Evolutionary conservation across 92 coral and sea anemone genomes (phyloP), one percentile per base, ranked within the genome.

Genomic region (Heteractis magnifica): DNA sequence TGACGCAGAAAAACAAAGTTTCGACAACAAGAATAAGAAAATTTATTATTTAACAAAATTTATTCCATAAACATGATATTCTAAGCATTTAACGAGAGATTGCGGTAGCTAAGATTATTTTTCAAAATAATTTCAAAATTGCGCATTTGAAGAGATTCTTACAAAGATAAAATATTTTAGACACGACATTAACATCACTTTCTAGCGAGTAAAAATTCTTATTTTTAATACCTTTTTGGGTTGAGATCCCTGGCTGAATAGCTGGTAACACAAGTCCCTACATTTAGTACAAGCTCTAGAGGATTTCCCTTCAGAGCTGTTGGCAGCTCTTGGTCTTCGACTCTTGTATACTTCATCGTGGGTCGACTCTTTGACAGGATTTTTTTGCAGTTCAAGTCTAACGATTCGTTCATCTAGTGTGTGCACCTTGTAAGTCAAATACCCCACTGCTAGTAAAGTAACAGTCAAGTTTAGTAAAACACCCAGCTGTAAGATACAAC

Each of bases 391-490:
- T 26, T 90, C 89, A 49, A 80, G 71, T 50, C 83, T 71, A 18
- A 71, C 77, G 9, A 90, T 81, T 59, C 85, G 81, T 50, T 78
- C 87, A 8, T 90, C 94, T 11, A 90, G 60, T 4, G 56, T 76
- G 78, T 81, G 87, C 9, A 85, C 91, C 78, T 85, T 90, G 21
- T 84, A 84, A 6, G 89, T 82, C 62, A 87, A 76, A 62, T 76
- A 87, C 19, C 91, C 94, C 51, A 90, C 84, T 3, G 91, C 82
- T 18, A 74, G 49, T 13, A 87, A n/a, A 4, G 89, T 87, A 26
- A 90, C 26, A 2, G 76, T 23, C 56, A 88, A 60, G 53, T 90
- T 90, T 0, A 90, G 83, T 68, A 85, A 56, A 34, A 85, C 7
- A 14, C 88, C 88, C 52, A 85, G 79, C 74, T 78, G 82, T 51